These are phyloP conservation scores for Coracopsis vasa DNA, from an alignment of 2,113 vertebrate species.

Conservation along the genomic window DNA sequence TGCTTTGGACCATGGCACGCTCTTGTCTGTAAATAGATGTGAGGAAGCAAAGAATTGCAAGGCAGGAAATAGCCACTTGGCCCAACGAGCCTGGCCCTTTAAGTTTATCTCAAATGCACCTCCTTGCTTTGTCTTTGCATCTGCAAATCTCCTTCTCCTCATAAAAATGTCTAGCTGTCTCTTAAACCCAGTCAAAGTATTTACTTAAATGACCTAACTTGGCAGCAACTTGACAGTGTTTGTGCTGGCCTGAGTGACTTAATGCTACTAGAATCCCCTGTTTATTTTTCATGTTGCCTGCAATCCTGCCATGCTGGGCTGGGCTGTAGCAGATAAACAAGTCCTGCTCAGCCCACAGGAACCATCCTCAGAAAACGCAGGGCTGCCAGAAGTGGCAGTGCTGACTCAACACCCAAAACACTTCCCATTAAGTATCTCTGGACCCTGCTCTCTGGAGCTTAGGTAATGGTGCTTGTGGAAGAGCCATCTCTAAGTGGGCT, in stretches of 20 bases:
- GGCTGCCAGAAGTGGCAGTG: not conserved
- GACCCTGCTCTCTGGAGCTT: not conserved
- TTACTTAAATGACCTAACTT: constrained; percentile 56
- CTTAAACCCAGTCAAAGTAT: constrained; percentile 56
- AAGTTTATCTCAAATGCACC: constrained; percentile 34
- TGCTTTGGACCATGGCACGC: rapidly evolving
- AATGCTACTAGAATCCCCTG: constrained; percentile 53
- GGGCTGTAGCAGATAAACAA: constrained; percentile 7
- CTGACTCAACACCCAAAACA: not conserved
- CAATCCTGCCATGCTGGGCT: not conserved
- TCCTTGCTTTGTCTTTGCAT: constrained; percentile 63
- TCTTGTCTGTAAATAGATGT: not conserved
- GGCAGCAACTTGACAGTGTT: not conserved
- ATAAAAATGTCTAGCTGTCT: constrained; percentile 67
- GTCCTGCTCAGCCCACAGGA: not conserved
- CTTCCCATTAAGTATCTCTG: not conserved
- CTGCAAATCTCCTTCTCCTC: constrained; percentile 64
- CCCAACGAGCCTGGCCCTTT: constrained; percentile 51
- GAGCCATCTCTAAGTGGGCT: not conserved
- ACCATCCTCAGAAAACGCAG: not conserved
- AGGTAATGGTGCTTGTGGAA: not conserved
- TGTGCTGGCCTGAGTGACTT: constrained; percentile 11
- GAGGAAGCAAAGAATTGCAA: constrained; percentile 24
- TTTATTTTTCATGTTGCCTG: constrained; percentile 53
- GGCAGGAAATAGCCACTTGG: constrained; percentile 66